A percentile compares a stretch with the other conserved stretches of the same genome.
Conservation (phyloP, 2,113 vertebrate species). For the Cyprinodon tularosa region DNA sequence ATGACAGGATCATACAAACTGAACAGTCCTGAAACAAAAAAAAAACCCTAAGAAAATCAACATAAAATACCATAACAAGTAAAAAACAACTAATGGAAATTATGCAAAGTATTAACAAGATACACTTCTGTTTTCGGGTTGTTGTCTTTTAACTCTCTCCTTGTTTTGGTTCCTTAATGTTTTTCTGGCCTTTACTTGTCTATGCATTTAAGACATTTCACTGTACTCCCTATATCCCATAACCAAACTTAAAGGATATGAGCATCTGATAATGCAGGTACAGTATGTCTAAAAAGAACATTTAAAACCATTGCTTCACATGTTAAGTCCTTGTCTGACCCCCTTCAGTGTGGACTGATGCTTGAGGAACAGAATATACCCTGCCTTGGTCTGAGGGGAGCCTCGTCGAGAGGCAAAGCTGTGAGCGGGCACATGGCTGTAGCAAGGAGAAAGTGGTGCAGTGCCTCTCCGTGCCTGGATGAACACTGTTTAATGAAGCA, state of each 20-base stretch:
- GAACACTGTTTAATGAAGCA: conserved; percentile 80
- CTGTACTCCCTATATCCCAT: too few relatives aligned
- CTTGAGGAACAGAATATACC: conserved; percentile 62
- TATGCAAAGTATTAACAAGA: not conserved
- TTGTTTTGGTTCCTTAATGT: not conserved
- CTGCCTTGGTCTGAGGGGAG: conserved; percentile 48
- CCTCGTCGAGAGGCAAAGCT: conserved; percentile 42
- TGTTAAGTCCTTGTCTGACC: not conserved
- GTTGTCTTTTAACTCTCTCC: not conserved
- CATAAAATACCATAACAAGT: too few relatives aligned
- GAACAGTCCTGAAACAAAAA: not conserved
- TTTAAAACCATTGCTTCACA: conserved; percentile 1
- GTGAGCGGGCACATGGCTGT: conserved; percentile 58
- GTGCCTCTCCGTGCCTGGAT: conserved; percentile 78
- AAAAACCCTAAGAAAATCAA: not conserved
- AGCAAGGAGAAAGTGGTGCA: conserved; percentile 73
- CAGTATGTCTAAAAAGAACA: not conserved
- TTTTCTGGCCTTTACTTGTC: not conserved
- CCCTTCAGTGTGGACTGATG: conserved; percentile 57
- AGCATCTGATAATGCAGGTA: not conserved
- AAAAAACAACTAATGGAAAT: not conserved
- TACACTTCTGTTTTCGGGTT: not conserved
- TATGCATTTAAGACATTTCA: not conserved
- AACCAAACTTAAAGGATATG: not conserved
- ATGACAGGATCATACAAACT: not conserved